Base-by-base conservation (phyloP, 2,888 invertebrate species). In the Lacanobia oleracea region DNA sequence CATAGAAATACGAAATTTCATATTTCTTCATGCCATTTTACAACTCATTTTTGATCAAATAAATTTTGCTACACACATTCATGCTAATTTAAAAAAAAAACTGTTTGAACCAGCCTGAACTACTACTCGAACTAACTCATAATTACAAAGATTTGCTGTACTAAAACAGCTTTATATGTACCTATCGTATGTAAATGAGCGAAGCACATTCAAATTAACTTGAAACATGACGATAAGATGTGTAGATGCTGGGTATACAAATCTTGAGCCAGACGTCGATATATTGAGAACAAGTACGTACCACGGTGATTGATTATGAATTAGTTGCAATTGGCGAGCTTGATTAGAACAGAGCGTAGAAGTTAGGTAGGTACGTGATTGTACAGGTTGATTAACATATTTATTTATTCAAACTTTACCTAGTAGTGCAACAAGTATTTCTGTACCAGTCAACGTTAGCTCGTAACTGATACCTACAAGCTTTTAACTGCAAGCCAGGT, bases 301-400 rank as follows among this genome's bases (percentile, higher is more conserved):
- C 77, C 51, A 53, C 69, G 12, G 40, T 77, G 77, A 77, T 77
- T 77, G 77, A 77, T 77, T 68, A 77, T 77, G 64, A 77, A 77
- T 76, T 81, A 77, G 80, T 54, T 48, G 51, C 61, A 53, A 57
- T 53, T 40, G 27, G 50, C 21, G 1, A n/a, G 51, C 51, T 61
- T 67, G 61, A 75, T 75, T 75, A 61, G 54, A 51, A 75, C 37
- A 74, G 18, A 54, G 53, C 21, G 59, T n/a, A 16, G 21, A 1
- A 16, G 33, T 79, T 5, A 33, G 2, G 10, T 18, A 40, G 14
- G 21, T 40, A 59, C 3, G 12, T n/a, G 14, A 59, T 59, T 59
- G 40, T 59, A 12, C 40, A 21, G 1, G 14, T 59, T 57, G 14
- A 9, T 21, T 14, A 21, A 14, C 6, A 16, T 16, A 48, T 48